Conservation (phyloP, 2,888 invertebrate species). For the Salpingus planirostris region DNA sequence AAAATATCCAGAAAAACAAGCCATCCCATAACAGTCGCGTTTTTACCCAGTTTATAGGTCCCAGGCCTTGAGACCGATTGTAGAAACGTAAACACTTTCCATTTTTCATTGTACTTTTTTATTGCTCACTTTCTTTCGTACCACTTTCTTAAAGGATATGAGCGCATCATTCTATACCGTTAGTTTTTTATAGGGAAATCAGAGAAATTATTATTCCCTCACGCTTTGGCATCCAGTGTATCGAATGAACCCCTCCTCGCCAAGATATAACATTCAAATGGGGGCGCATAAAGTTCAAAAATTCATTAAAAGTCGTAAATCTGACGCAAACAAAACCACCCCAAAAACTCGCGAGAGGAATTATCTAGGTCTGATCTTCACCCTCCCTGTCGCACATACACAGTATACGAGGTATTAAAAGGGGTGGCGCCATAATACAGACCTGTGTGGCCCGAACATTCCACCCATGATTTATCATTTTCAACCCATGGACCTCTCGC, state of each 20-base stretch:
- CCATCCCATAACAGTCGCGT: constrained; percentile 12
- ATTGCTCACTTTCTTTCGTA: constrained; percentile 13
- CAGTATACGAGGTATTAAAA: not conserved
- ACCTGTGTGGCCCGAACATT: constrained; percentile 10
- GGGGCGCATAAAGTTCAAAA: no score
- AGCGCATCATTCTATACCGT: constrained; percentile 15
- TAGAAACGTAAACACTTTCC: constrained; percentile 22
- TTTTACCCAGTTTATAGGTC: constrained; percentile 15
- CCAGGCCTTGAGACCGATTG: constrained; percentile 12
- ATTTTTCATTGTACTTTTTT: constrained; percentile 22
- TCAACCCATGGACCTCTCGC: no score
- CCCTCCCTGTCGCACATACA: constrained; percentile 2
- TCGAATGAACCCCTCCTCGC: no score
- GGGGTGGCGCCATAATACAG: not conserved
- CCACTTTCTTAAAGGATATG: constrained; percentile 15
- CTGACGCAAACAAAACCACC: no score
- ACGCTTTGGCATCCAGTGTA: no score
- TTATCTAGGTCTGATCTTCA: no score
- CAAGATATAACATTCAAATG: no score
- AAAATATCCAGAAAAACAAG: constrained; percentile 17
- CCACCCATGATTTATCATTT: not conserved
- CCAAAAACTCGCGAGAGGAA: no score
- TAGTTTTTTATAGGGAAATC: constrained; percentile 16
- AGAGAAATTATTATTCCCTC: constrained; percentile 10
- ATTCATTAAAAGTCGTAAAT: no score